Evolutionary conservation across 1,140 invertebrate genomes (phyloP), one percentile per base, ranked within the genome.

Genomic region (Apis laboriosa): DNA sequence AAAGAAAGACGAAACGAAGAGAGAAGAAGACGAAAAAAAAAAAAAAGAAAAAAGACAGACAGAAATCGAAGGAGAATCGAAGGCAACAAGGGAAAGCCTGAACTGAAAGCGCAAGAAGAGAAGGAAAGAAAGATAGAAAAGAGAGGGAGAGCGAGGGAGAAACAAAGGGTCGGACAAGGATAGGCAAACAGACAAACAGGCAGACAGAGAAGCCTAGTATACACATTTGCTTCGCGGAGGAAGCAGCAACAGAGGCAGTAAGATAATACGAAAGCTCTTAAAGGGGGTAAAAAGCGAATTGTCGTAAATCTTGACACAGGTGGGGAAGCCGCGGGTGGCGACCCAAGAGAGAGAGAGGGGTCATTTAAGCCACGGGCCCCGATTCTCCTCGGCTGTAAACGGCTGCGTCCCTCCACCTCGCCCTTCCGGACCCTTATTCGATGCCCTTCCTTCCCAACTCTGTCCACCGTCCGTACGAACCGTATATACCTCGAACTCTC

Each of bases 341-440:
- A 60, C 80, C 56, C n/a, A 53, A 66, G 78, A 64, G 83, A 79
- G 80, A 80, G 88, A 79, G 80, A 80, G 88, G 90, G 91, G 90
- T 92, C 91, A 90, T 92, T 93, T 90, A 87, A 91, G 90, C 88
- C 89, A 92, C 90, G 88, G 88, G 89, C 89, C 90, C 90, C 90
- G 92, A 94, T 92, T 94, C 92, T 93, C 91, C 88, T 90, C 91
- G 91, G 92, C 89, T 90, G 92, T 94, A 93, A 93, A 93, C 92
- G 90, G 86, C 90, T 86, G 84, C 88, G 86, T 28, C 86, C 88
- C 86, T 85, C 84, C 71, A 28, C 73, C 51, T 76, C 86, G 74
- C 78, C 86, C 78, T 79, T 71, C 85, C 73, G 17, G 56, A 12
- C 3, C 12, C 5, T 43, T 9, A 3, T n/a, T 7, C 58, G 24